Base-by-base conservation (phyloP, 2,888 invertebrate species). In the Ptycholaimellus sp. region DNA sequence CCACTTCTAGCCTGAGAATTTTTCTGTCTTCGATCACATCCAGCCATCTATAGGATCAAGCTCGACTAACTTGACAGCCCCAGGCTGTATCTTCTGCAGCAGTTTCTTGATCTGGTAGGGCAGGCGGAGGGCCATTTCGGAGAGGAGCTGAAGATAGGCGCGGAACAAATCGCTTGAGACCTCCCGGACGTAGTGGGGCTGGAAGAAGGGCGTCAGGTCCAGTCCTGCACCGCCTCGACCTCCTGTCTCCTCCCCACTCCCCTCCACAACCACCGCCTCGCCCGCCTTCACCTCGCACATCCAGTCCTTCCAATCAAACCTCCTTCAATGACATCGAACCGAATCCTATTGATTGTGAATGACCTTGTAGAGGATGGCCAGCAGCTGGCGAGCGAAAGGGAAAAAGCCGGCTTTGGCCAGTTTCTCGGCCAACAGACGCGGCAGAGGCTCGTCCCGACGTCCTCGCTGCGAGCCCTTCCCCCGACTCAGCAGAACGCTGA, bases 201-300 rank as follows among this genome's bases (percentile, higher is more conserved):
- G 49, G 65, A 90, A 90, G 63, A 93, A 80, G 9, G 87, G 87
- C 5, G 80, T 77, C 76, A 87, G 82, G 57, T 93, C 87, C 0
- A 83, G 83, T 5, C 13, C n/a, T 5, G n/a, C n/a, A n/a, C n/a
- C n/a, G n/a, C n/a, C n/a, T n/a, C n/a, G n/a, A n/a, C n/a, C n/a
- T n/a, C n/a, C n/a, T n/a, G n/a, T n/a, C n/a, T n/a, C n/a, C n/a
- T n/a, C n/a, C n/a, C n/a, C n/a, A n/a, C n/a, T n/a, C n/a, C n/a
- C n/a, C n/a, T n/a, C n/a, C n/a, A n/a, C n/a, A n/a, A n/a, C n/a
- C n/a, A n/a, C n/a, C n/a, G n/a, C n/a, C n/a, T n/a, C n/a, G n/a
- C n/a, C n/a, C n/a, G n/a, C n/a, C n/a, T n/a, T n/a, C n/a, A n/a
- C n/a, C n/a, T n/a, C n/a, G n/a, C n/a, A n/a, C n/a, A n/a, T n/a